These are phyloP conservation scores for Psylliodes chrysocephalus DNA, from an alignment of 2,888 invertebrate species.

Conservation along the genomic window DNA sequence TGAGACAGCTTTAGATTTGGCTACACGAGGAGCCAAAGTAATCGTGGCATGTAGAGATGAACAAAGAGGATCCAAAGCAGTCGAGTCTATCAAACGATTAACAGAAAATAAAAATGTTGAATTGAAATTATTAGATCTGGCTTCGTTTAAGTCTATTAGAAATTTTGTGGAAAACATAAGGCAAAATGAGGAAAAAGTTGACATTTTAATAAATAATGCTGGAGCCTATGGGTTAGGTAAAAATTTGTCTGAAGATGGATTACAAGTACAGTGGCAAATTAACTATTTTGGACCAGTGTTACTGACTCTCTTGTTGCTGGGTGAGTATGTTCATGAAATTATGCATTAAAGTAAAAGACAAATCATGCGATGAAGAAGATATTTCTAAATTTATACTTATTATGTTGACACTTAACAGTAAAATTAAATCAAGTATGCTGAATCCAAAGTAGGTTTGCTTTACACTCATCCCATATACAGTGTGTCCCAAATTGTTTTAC, in stretches of 20 bases:
- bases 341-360: no score
- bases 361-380: no score
- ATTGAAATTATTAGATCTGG: constrained; percentile 66
- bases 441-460: no score
- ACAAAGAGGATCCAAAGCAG: constrained; percentile 45
- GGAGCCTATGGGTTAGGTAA: no score
- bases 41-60: constrained; percentile 67
- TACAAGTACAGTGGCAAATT: constrained; percentile 72
- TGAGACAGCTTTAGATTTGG: constrained; percentile 62
- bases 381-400: no score
- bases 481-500: no score
- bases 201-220: constrained; percentile 76
- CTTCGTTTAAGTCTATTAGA: constrained; percentile 68
- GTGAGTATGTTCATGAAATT: no score
- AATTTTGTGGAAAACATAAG: constrained; percentile 71
- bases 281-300: constrained; percentile 80
- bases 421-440: no score
- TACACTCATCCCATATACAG: no score
- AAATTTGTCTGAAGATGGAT: constrained; percentile 69
- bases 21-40: constrained; percentile 66
- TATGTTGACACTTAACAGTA: no score
- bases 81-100: constrained; percentile 53
- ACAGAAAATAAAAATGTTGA: constrained; percentile 58
- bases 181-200: constrained; percentile 66
- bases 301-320: constrained; percentile 72